Conservation (phyloP, 2,888 invertebrate species). For the Pardosa pseudoannulata region DNA sequence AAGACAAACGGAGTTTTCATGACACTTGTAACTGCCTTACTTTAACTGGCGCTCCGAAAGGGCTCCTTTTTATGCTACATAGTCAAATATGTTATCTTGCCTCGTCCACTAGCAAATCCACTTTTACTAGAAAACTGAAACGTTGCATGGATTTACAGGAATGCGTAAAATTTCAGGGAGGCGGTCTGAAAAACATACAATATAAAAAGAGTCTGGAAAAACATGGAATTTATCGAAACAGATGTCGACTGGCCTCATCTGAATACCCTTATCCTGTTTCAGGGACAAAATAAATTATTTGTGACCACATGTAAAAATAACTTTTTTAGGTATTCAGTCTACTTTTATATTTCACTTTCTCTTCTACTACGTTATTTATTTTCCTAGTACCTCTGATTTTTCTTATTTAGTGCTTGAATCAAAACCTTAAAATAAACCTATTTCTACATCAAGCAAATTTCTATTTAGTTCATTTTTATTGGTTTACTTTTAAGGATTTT, state of each 20-base stretch:
- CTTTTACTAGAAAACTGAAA: not conserved
- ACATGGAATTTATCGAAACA: conserved; percentile 1
- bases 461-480: too few species aligned
- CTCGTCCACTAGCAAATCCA: not conserved
- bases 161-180: conserved; percentile 4
- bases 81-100: not conserved
- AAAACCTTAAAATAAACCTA: too few species aligned
- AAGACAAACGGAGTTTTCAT: too few species aligned
- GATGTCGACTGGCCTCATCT: conserved; percentile 43
- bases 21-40: too few species aligned
- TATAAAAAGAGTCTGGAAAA: not conserved
- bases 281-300: not conserved
- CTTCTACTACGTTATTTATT: not conserved
- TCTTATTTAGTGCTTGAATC: too few species aligned
- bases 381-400: too few species aligned
- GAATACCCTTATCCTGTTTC: conserved; percentile 22
- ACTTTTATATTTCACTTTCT: not conserved
- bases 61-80: not conserved
- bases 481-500: too few species aligned
- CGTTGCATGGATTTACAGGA: not conserved
- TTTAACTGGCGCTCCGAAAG: too few species aligned
- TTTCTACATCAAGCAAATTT: too few species aligned
- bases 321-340: not conserved
- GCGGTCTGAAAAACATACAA: not conserved
- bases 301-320: not conserved